A percentile compares a stretch with the other conserved stretches of the same genome.
These are phyloP conservation scores for Tetraneura akinire DNA, from an alignment of 1,140 invertebrate species.

Conservation along the genomic window DNA sequence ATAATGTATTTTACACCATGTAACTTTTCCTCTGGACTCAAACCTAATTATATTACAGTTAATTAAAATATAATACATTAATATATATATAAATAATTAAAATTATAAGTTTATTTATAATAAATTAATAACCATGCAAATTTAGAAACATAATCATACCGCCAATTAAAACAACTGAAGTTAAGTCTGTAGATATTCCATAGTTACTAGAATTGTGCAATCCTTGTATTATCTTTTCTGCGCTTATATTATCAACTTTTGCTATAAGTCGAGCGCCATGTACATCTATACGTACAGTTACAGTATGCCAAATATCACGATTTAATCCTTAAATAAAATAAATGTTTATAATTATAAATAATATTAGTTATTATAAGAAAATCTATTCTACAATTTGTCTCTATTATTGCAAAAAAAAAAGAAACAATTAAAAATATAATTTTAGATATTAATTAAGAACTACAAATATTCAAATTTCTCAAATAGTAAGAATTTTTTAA, in stretches of 20 bases:
- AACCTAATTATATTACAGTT: conserved; percentile 61
- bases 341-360: background rate
- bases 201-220: conserved; percentile 79
- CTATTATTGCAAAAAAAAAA: too few relatives aligned
- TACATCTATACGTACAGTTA: conserved; percentile 81
- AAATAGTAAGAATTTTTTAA: too few relatives aligned
- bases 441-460: too few relatives aligned
- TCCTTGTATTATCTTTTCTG: conserved; percentile 77
- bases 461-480: too few relatives aligned
- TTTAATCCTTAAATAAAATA: conserved; percentile 66
- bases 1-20: conserved; percentile 88
- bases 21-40: conserved; percentile 80
- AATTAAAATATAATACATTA: too few relatives aligned
- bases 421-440: too few relatives aligned
- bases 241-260: conserved; percentile 77
- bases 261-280: conserved; percentile 77
- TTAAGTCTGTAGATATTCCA: conserved; percentile 77
- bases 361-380: too few relatives aligned
- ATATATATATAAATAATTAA: too few relatives aligned
- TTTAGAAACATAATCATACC: conserved; percentile 65
- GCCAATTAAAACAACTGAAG: conserved; percentile 85
- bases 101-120: too few relatives aligned
- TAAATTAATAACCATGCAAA: too few relatives aligned
- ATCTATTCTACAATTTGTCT: too few relatives aligned
- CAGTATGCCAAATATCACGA: conserved; percentile 85